Conservation (phyloP, 2,888 invertebrate genomes). For the Catotricha subobsoleta region DNA sequence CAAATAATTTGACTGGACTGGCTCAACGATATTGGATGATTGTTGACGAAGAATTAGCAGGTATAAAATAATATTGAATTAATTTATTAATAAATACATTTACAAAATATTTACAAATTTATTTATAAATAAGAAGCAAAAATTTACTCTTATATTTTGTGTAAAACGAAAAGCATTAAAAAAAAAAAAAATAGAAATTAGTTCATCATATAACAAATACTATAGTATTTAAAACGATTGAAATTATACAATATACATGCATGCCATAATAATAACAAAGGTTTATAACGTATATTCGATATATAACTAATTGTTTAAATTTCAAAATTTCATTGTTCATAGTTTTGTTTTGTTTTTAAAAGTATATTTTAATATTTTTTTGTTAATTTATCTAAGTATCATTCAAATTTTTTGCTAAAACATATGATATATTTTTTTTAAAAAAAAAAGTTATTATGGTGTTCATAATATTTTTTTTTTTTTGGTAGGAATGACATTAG, state of each 20-base stretch:
- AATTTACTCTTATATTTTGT: no score
- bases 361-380: not conserved
- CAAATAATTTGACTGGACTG: constrained; percentile 41
- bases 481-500: no score
- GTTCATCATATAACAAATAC: no score
- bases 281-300: not conserved
- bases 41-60: constrained; percentile 50
- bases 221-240: no score
- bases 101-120: not conserved
- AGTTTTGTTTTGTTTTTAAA: not conserved
- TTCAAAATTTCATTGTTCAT: not conserved
- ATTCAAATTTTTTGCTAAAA: no score
- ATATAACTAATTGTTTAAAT: not conserved
- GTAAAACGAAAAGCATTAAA: no score
- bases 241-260: no score
- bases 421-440: no score
- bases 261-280: no score
- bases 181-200: no score
- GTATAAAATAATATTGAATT: constrained; percentile 26
- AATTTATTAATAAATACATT: not conserved
- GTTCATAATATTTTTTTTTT: no score
- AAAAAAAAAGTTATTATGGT: no score
- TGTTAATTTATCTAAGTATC: constrained; percentile 3
- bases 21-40: constrained; percentile 52
- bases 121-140: not conserved